A percentile compares a stretch with the other conserved stretches of the same genome.
Conservation (phyloP, 2,888 invertebrate species). For the Chesias legatella region DNA sequence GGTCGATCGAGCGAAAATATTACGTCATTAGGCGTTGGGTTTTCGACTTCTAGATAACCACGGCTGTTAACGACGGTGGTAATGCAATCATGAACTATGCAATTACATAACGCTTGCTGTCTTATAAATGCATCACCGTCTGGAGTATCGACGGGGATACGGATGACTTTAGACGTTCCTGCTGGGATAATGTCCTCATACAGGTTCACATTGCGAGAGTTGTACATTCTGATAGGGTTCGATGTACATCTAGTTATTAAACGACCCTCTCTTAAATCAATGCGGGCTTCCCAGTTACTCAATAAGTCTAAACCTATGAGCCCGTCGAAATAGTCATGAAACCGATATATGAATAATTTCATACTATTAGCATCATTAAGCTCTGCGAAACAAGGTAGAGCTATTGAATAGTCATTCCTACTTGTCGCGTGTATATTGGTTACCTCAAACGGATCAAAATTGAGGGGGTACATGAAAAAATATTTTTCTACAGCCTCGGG, state of each 20-base stretch:
- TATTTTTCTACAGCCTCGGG: conserved; percentile 23
- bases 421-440: conserved; percentile 30
- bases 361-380: conserved; percentile 18
- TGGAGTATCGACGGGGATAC: conserved; percentile 21
- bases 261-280: conserved; percentile 17
- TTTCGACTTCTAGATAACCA: conserved; percentile 26
- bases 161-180: conserved; percentile 23
- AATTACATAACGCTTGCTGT: conserved; percentile 27
- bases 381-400: conserved; percentile 25
- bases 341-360: conserved; percentile 30
- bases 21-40: conserved; percentile 26
- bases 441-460: conserved; percentile 32
- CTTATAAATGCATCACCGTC: conserved; percentile 26
- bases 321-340: conserved; percentile 36
- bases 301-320: conserved; percentile 32
- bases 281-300: conserved; percentile 25
- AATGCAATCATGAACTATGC: conserved; percentile 27
- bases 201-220: conserved; percentile 28
- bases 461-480: conserved; percentile 11
- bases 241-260: conserved; percentile 16
- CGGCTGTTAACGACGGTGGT: conserved; percentile 28
- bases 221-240: conserved; percentile 23
- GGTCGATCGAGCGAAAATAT: conserved; percentile 29
- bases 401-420: conserved; percentile 30
- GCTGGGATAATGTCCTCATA: conserved; percentile 33